A percentile compares a stretch with the other conserved stretches of the same genome.
Evolutionary conservation across 2,888 invertebrate genomes (phyloP).

Genomic region (Cantharis nigra): DNA sequence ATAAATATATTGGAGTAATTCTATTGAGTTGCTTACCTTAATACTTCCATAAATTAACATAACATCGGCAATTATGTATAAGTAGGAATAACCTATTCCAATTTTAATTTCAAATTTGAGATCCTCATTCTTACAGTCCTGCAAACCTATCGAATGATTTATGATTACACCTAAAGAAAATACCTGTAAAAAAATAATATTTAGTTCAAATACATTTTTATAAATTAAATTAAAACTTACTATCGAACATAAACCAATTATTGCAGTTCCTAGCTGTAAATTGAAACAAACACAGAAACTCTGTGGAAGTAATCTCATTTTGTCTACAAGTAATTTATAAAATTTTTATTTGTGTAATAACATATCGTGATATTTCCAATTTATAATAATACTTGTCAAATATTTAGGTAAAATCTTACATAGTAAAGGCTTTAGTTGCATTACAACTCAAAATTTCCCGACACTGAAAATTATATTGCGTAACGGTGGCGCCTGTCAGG

Average conservation of each 20-base stretch:
- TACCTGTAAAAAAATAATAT: not conserved
- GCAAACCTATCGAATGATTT: not conserved
- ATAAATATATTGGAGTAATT: too few relatives aligned
- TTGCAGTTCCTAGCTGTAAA: not conserved
- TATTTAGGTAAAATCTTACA: not conserved
- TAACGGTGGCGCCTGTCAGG: not conserved
- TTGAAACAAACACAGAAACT: not conserved
- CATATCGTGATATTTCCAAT: not conserved
- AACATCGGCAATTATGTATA: not conserved
- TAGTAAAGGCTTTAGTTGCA: not conserved
- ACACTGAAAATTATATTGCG: not conserved
- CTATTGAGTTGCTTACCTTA: not conserved
- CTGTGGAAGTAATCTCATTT: not conserved
- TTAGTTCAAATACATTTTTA: not conserved
- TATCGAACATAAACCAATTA: not conserved
- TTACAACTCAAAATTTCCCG: not conserved
- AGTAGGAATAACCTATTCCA: not conserved
- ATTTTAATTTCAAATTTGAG: not conserved
- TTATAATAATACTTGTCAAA: too few relatives aligned
- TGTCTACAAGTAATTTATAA: not conserved
- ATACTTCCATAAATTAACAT: not conserved
- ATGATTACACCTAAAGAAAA: not conserved
- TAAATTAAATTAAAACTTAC: not conserved
- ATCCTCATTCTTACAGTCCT: not conserved
- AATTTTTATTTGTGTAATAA: not conserved